These are phyloP conservation scores for Cossypha polioptera DNA, from an alignment of 2,797 vertebrate species.

Conservation along the genomic window DNA sequence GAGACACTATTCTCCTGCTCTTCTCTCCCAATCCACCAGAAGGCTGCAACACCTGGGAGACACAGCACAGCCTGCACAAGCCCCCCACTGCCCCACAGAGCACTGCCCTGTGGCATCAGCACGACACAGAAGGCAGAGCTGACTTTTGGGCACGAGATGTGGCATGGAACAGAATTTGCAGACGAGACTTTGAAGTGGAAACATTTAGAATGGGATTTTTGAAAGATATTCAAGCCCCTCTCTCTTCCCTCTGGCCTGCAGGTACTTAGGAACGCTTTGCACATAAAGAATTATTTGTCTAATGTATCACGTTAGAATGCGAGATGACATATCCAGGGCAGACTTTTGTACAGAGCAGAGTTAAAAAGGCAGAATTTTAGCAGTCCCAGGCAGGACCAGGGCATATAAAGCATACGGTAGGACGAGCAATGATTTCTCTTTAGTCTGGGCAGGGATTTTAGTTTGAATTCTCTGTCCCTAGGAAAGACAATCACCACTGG, in stretches of 20 bases:
- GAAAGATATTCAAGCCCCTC: constrained; percentile 19
- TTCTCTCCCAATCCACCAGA: neutral
- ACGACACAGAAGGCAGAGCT: neutral
- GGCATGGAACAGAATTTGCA: neutral
- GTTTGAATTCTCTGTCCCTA: neutral
- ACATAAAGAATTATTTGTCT: constrained; percentile 51
- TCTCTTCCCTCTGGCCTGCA: constrained; percentile 41
- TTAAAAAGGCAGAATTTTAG: constrained; percentile 32
- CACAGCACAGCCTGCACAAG: neutral
- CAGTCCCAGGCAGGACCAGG: neutral
- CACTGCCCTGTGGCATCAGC: neutral
- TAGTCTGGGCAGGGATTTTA: neutral
- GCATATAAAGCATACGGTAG: neutral
- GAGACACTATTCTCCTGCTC: neutral
- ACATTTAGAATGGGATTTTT: constrained; percentile 2
- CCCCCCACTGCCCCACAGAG: neutral
- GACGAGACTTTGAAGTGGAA: neutral
- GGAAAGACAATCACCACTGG: neutral
- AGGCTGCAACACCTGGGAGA: neutral
- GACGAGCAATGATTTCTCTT: neutral
- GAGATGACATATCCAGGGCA: constrained; percentile 57
- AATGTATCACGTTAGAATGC: constrained; percentile 40
- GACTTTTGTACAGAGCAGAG: constrained; percentile 29
- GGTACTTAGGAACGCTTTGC: constrained; percentile 16
- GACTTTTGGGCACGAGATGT: neutral